A percentile compares a stretch with the other conserved stretches of the same genome.
These are phyloP conservation scores for Scylla paramamosain DNA, from an alignment of 1,140 invertebrate species.

Conservation along the genomic window DNA sequence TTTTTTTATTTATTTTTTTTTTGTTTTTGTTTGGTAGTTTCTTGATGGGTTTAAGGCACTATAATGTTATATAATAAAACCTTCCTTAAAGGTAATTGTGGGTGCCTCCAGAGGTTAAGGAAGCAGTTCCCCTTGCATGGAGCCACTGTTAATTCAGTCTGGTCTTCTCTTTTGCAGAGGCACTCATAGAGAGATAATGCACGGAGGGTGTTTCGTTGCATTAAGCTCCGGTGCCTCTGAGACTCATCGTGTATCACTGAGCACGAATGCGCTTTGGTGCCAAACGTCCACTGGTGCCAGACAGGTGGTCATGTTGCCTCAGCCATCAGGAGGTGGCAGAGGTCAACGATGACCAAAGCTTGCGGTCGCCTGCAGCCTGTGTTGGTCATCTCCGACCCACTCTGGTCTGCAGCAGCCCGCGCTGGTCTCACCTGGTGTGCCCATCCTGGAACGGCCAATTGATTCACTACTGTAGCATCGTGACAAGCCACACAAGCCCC, in stretches of 20 bases:
- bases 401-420: slow-evolving; percentile 74
- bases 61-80: slow-evolving; percentile 62
- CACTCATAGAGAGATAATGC: slow-evolving; percentile 76
- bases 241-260: slow-evolving; percentile 72
- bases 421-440: slow-evolving; percentile 71
- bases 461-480: slow-evolving; percentile 74
- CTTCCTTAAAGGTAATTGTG: slow-evolving; percentile 32
- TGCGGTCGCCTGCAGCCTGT: slow-evolving; percentile 75
- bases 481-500: slow-evolving; percentile 74
- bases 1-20: background rate
- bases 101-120: slow-evolving; percentile 73
- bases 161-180: slow-evolving; percentile 76
- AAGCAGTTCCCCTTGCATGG: slow-evolving; percentile 74
- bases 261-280: slow-evolving; percentile 71
- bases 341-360: slow-evolving; percentile 72
- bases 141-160: slow-evolving; percentile 77
- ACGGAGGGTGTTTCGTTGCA: slow-evolving; percentile 76
- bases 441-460: slow-evolving; percentile 73
- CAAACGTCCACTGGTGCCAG: slow-evolving; percentile 68
- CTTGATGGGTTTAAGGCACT: slow-evolving; percentile 47
- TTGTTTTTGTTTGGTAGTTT: slow-evolving; percentile 27
- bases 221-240: slow-evolving; percentile 76
- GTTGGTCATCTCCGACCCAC: slow-evolving; percentile 70
- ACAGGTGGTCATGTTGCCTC: slow-evolving; percentile 71
- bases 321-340: slow-evolving; percentile 75